Conservation (phyloP, 2,888 invertebrate species). For the Caenorhabditis becei region DNA sequence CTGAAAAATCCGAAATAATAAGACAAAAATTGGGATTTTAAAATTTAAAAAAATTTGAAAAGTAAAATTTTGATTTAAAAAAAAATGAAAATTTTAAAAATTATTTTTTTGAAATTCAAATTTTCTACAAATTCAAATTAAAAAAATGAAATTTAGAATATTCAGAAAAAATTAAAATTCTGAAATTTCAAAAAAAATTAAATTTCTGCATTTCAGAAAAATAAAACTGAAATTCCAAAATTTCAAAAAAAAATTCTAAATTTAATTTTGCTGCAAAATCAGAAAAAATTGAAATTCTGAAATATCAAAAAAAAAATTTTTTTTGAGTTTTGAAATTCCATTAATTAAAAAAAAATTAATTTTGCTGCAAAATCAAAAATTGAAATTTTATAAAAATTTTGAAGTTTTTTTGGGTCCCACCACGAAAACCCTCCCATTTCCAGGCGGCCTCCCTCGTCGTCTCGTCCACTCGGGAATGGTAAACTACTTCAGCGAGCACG, state of each 20-base stretch:
- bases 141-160: not conserved
- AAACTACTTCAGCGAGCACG: constrained; percentile 63
- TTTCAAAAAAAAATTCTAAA: too few species aligned
- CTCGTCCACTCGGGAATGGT: constrained; percentile 67
- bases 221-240: too few species aligned
- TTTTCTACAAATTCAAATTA: not conserved
- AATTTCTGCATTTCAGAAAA: not conserved
- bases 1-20: too few species aligned
- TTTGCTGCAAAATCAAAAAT: too few species aligned
- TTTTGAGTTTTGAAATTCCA: too few species aligned
- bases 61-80: not conserved
- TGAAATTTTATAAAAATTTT: too few species aligned
- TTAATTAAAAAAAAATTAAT: not conserved
- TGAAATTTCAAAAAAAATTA: not conserved
- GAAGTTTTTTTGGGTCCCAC: too few species aligned
- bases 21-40: too few species aligned
- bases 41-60: not conserved
- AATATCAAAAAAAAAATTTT: too few species aligned
- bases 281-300: too few species aligned
- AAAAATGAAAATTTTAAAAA: not conserved
- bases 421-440: constrained; percentile 2
- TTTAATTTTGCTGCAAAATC: too few species aligned
- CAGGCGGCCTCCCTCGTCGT: constrained; percentile 65
- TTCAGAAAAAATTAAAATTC: too few species aligned
- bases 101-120: not conserved